Conservation (phyloP, 1,140 invertebrate species). For the Chrysoperla carnea region DNA sequence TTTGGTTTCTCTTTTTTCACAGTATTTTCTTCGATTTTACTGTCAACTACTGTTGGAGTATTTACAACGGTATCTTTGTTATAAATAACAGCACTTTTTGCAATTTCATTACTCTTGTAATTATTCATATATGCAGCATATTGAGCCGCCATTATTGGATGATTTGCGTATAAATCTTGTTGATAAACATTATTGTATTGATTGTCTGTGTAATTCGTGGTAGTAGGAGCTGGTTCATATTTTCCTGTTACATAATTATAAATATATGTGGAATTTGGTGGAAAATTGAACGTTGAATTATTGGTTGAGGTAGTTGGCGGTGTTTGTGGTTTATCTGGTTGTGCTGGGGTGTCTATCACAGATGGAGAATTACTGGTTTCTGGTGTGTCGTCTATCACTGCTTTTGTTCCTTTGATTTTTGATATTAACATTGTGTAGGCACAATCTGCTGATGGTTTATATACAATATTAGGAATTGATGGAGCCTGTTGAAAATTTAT, state of each 20-base stretch:
- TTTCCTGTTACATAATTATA: no score
- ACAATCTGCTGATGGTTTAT: conserved; percentile 66
- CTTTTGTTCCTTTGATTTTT: conserved; percentile 46
- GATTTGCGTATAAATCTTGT: no score
- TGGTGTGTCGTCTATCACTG: not conserved
- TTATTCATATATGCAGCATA: not conserved
- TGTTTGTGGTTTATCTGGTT: no score
- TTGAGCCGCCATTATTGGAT: not conserved
- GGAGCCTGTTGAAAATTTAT: conserved; percentile 30
- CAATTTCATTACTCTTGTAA: not conserved
- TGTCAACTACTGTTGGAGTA: not conserved
- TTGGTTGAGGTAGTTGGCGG: no score
- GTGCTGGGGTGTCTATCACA: no score
- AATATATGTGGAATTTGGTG: no score
- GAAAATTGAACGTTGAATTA: no score
- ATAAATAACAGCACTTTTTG: conserved; percentile 9
- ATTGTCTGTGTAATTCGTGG: no score
- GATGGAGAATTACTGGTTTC: no score
- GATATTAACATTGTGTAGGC: conserved; percentile 70
- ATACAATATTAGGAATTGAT: conserved; percentile 47
- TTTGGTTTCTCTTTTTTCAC: conserved; percentile 16
- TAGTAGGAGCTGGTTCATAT: no score
- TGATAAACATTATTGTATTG: no score
- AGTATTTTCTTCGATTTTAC: conserved; percentile 13
- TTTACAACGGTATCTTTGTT: conserved; percentile 3